Evolutionary conservation across 2,113 vertebrate genomes (phyloP), one percentile per base, ranked within the genome.

Genomic region (Anoura caudifer): DNA sequence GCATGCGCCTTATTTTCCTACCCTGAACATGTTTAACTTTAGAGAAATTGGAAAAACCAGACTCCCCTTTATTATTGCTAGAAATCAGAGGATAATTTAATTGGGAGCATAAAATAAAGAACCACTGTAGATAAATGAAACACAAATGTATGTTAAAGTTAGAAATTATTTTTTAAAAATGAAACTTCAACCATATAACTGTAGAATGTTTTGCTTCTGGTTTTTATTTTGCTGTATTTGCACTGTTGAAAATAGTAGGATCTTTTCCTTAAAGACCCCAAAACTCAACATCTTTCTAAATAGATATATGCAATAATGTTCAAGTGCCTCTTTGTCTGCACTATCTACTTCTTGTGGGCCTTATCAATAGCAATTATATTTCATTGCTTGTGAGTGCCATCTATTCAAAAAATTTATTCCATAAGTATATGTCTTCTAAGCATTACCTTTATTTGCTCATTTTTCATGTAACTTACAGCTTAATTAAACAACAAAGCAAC

Each of bases 211-310:
- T 89, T 80, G 28, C 28, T 82, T 96, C 79, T 56, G 26, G 63
- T 47, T 89, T 83, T 95, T 50, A 92, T 73, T 80, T 93, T 79
- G 20, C 56, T 43, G 4, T 63, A 85, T 80, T 95, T 89, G 33
- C 72, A 24, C 63, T 83, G 72, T 22, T 85, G 43, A 85, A 79
- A 88, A 92, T 73, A 88, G 28, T 73, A 38, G 17, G 16, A 50
- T 89, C 20, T 75, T 88, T 96, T 77, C 24, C 36, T 73, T 73
- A 80, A 95, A 89, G 65, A 33, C 33, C 20, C 50, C 54, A 84
- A 89, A 84, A 92, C 28, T 38, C 43, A 90, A 73, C 45, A 79
- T 94, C 45, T 79, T 96, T 88, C 36, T 56, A 80, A 79, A 90
- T 61, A 70, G 61, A 36, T 52, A 80, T 63, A 80, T 22, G 50